A percentile compares a stretch with the other conserved stretches of the same genome.
Evolutionary conservation across 2,888 invertebrate genomes (phyloP).

Genomic region (Chrysolina oricalcia): DNA sequence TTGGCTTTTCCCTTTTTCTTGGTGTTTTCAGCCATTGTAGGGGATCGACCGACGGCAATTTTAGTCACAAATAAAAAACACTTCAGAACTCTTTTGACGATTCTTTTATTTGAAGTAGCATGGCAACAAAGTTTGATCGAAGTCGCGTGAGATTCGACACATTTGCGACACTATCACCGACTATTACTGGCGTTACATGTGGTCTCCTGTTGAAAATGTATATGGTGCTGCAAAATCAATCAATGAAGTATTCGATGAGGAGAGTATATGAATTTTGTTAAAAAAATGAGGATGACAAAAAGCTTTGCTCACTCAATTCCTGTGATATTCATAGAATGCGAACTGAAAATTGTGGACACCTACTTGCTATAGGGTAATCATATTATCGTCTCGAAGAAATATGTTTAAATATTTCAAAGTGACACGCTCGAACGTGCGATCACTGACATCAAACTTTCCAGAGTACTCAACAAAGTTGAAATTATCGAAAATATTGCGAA

Average conservation of each 20-base stretch:
- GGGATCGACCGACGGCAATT: not conserved
- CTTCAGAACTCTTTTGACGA: conserved; percentile 37
- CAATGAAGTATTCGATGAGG: not conserved
- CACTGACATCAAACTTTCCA: no score
- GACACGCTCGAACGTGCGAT: no score
- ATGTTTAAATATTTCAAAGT: no score
- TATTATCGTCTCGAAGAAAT: no score
- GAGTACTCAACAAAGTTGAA: no score
- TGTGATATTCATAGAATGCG: no score
- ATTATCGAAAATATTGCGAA: no score
- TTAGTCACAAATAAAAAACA: conserved; percentile 33
- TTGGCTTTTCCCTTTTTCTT: conserved; percentile 35
- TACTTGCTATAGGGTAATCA: no score
- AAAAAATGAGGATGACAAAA: no score
- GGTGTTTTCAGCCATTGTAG: conserved; percentile 44
- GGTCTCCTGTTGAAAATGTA: no score
- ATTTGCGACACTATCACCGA: conserved; percentile 26
- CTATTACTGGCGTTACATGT: not conserved
- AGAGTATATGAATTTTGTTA: not conserved
- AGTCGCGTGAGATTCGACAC: conserved; percentile 49
- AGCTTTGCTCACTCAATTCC: no score
- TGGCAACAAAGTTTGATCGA: conserved; percentile 62
- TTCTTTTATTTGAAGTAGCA: conserved; percentile 45
- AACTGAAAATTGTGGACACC: no score
- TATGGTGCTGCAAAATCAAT: not conserved